Evolutionary conservation across 2,888 invertebrate species (phyloP).

Genomic region (Eugnorisma glareosa): DNA sequence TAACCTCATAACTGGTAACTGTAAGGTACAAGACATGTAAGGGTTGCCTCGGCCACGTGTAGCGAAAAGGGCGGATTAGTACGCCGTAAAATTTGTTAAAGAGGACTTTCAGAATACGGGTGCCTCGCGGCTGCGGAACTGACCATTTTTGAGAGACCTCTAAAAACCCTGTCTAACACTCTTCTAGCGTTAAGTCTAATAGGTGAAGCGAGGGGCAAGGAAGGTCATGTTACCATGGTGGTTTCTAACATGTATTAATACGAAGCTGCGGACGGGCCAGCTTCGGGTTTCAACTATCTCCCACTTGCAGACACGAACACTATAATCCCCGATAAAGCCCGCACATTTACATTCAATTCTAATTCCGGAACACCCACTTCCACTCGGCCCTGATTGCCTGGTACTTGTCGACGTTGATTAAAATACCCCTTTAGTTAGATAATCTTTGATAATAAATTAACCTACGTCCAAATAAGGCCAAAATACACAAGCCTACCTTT

Average conservation of each 20-base stretch:
- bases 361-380: slow-evolving; percentile 87
- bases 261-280: slow-evolving; percentile 80
- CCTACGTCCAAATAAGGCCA: slow-evolving; percentile 47
- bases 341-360: slow-evolving; percentile 91
- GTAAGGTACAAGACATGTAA: slow-evolving; percentile 83
- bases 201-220: slow-evolving; percentile 39
- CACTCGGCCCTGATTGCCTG: slow-evolving; percentile 88
- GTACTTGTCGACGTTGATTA: slow-evolving; percentile 87
- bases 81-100: slow-evolving; percentile 89
- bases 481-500: slow-evolving; percentile 27
- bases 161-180: slow-evolving; percentile 18
- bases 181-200: slow-evolving; percentile 4
- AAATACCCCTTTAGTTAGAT: slow-evolving; percentile 77
- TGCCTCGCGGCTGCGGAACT: slow-evolving; percentile 78
- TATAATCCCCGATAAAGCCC: slow-evolving; percentile 91
- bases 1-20: slow-evolving; percentile 84
- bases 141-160: slow-evolving; percentile 73
- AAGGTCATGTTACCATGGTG: slow-evolving; percentile 72
- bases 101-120: slow-evolving; percentile 84
- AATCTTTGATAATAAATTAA: slow-evolving; percentile 65
- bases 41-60: slow-evolving; percentile 76
- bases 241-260: slow-evolving; percentile 78
- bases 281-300: slow-evolving; percentile 87
- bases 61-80: slow-evolving; percentile 87
- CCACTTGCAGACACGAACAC: slow-evolving; percentile 89